Evolutionary conservation across 1,140 invertebrate genomes (phyloP).

Genomic region (Drosophila takahashii): DNA sequence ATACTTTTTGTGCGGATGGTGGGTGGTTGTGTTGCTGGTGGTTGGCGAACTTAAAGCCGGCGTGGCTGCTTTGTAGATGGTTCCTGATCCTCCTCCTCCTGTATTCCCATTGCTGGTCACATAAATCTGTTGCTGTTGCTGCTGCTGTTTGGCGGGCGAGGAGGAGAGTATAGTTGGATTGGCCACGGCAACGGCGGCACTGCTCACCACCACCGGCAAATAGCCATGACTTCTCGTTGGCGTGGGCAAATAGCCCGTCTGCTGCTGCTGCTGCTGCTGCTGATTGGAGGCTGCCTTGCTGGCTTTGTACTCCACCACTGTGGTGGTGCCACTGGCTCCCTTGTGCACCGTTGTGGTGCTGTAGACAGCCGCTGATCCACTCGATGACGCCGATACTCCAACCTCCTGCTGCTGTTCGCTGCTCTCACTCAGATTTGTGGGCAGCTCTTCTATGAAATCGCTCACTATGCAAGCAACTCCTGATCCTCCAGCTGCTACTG

Average conservation of each 20-base stretch:
- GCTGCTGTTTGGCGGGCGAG: slow-evolving; percentile 20
- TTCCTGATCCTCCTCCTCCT: slow-evolving; percentile 20
- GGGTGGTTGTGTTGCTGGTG: slow-evolving; percentile 57
- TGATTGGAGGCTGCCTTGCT: slow-evolving; percentile 38
- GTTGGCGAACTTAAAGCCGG: slow-evolving; percentile 18
- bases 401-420: slow-evolving; percentile 21
- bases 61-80: slow-evolving; percentile 34
- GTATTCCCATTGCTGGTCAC: slow-evolving; percentile 61
- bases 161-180: slow-evolving; percentile 7
- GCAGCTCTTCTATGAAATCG: slow-evolving; percentile 73
- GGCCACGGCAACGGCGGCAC: neutral
- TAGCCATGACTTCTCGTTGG: slow-evolving; percentile 29
- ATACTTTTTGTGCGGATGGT: slow-evolving; percentile 84
- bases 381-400: neutral
- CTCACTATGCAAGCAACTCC: slow-evolving; percentile 59
- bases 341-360: slow-evolving; percentile 83
- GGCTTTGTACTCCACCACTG: slow-evolving; percentile 82
- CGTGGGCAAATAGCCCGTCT: slow-evolving; percentile 10
- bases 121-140: slow-evolving; percentile 36
- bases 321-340: slow-evolving; percentile 81
- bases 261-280: slow-evolving; percentile 7
- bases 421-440: slow-evolving; percentile 22
- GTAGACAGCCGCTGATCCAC: slow-evolving; percentile 34
- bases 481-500: neutral
- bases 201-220: slow-evolving; percentile 51